Evolutionary conservation across 2,888 invertebrate genomes (phyloP).

Genomic region (Noctua janthina): DNA sequence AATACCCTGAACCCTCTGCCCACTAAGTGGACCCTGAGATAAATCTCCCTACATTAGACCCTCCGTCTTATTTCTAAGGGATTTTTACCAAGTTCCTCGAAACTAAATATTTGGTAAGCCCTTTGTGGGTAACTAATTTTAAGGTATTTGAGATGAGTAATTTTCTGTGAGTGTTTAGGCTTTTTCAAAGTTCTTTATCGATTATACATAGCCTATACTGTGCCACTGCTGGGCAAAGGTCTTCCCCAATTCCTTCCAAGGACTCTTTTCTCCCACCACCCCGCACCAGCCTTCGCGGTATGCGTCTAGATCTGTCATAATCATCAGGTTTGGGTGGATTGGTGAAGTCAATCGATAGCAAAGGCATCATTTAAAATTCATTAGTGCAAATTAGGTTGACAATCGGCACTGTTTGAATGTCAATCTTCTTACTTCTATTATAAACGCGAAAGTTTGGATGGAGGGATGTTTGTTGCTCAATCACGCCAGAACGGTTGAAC

Average conservation of each 20-base stretch:
- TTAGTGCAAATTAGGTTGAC: no score
- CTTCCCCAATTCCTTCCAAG: no score
- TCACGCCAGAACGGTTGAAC: no score
- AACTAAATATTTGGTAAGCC: conserved; percentile 49
- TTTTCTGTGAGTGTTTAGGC: background rate
- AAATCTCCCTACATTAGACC: conserved; percentile 51
- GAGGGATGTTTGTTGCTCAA: no score
- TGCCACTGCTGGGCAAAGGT: background rate
- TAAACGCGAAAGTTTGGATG: no score
- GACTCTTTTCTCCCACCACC: no score
- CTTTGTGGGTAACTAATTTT: conserved; percentile 40
- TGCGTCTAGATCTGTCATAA: no score
- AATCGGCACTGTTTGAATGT: no score
- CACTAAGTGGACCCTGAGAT: conserved; percentile 39
- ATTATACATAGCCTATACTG: background rate
- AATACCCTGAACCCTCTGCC: conserved; percentile 43
- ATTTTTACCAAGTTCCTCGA: conserved; percentile 48
- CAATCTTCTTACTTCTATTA: no score
- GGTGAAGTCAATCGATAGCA: no score
- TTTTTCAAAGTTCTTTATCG: background rate
- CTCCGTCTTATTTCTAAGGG: conserved; percentile 48
- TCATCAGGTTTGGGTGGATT: no score
- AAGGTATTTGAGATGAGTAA: conserved; percentile 28
- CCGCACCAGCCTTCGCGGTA: background rate
- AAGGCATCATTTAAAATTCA: no score